These are phyloP conservation scores for Cordilura impudica DNA, from an alignment of 2,888 invertebrate genomes.

Conservation along the genomic window DNA sequence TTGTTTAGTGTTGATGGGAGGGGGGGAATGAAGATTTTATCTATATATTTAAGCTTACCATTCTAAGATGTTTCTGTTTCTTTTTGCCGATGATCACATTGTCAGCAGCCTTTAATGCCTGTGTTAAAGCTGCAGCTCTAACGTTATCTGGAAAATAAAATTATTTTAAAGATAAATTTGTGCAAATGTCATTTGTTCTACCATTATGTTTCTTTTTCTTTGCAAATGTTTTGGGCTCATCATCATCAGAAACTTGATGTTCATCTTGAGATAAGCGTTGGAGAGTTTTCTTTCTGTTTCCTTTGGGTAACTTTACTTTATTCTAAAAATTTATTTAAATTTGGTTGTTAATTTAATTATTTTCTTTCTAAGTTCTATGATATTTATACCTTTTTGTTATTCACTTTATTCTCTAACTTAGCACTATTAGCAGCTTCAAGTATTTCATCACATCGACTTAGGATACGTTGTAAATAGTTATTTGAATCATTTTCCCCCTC, in stretches of 20 bases:
- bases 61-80: not conserved
- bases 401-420: constrained; percentile 67
- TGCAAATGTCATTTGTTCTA: constrained; percentile 14
- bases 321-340: constrained; percentile 49
- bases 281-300: constrained; percentile 33
- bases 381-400: constrained; percentile 67
- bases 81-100: constrained; percentile 49
- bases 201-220: constrained; percentile 63
- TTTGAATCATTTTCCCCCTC: not conserved
- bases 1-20: too few species aligned
- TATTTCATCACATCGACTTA: constrained; percentile 70
- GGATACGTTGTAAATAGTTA: constrained; percentile 57
- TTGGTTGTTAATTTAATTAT: not conserved
- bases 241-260: too few species aligned
- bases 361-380: not conserved
- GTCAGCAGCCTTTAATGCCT: constrained; percentile 64
- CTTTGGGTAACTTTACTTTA: constrained; percentile 61
- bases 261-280: not conserved
- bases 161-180: not conserved
- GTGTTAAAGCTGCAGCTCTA: constrained; percentile 62
- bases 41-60: too few species aligned
- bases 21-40: too few species aligned
- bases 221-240: not conserved
- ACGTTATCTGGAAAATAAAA: constrained; percentile 64
- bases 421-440: constrained; percentile 71